Evolutionary conservation across 2,113 vertebrate species (phyloP).

Genomic region (Mobula hypostoma): DNA sequence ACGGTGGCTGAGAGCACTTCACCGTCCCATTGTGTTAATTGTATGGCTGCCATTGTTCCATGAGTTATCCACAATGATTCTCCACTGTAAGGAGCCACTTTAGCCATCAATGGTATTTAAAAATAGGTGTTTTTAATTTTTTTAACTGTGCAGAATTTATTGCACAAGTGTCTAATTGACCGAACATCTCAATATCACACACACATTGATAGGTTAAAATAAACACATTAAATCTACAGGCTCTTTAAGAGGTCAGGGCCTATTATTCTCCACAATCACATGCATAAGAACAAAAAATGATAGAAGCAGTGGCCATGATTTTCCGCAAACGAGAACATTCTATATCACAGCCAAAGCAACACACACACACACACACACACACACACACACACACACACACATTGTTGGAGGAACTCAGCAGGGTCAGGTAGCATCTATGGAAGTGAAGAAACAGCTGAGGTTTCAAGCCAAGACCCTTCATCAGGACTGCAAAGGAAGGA

Average conservation of each 20-base stretch:
- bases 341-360: neutral
- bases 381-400: no score
- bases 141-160: conserved; percentile 1
- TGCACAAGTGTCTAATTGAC: neutral
- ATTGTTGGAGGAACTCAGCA: no score
- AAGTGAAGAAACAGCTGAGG: no score
- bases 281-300: neutral
- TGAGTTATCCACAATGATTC: neutral
- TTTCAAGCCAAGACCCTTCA: no score
- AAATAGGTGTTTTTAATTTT: neutral
- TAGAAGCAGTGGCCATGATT: neutral
- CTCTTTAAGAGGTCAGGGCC: neutral
- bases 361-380: no score
- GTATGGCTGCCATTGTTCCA: neutral
- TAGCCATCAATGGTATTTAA: neutral
- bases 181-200: neutral
- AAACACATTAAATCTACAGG: neutral
- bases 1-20: neutral
- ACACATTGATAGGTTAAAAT: neutral
- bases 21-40: neutral
- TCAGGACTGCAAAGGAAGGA: no score
- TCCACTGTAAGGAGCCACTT: neutral
- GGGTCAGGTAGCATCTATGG: no score
- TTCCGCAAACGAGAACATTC: neutral
- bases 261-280: neutral